A percentile compares a stretch with the other conserved stretches of the same genome.
phyloP scores from a whole-genome alignment of 2,888 invertebrate genomes.

The Limenitis camilla region DNA sequence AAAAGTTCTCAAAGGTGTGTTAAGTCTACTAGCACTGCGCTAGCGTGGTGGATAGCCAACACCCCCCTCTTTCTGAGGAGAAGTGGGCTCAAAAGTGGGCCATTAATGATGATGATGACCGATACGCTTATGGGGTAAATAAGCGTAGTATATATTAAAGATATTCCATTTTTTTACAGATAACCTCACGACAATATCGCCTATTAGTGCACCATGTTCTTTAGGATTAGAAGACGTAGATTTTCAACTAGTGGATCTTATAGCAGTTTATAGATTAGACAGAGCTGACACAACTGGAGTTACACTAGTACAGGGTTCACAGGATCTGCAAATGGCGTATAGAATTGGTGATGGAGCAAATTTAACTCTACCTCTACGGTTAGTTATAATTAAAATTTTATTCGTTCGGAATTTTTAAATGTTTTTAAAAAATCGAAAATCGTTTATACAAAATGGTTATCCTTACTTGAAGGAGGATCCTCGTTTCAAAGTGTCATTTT shows the following conservation, averaged over 20 bases:
- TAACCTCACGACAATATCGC: conserved; percentile 36
- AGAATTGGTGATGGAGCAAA: conserved; percentile 83
- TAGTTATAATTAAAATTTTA: conserved; percentile 29
- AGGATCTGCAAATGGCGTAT: conserved; percentile 85
- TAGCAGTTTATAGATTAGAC: conserved; percentile 84
- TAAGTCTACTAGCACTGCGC: too few relatives aligned
- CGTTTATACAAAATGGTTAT: too few relatives aligned
- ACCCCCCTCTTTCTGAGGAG: too few relatives aligned
- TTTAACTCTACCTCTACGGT: conserved; percentile 83
- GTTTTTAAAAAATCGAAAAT: too few relatives aligned
- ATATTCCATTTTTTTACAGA: conserved; percentile 35
- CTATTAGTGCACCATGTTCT: conserved; percentile 43
- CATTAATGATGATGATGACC: too few relatives aligned
- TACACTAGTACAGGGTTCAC: conserved; percentile 82
- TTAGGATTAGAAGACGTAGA: conserved; percentile 81
- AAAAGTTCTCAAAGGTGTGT: too few relatives aligned
- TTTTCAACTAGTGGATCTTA: conserved; percentile 86
- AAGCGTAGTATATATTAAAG: too few relatives aligned
- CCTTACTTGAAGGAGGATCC: too few relatives aligned
- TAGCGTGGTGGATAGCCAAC: too few relatives aligned
- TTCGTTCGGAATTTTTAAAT: too few relatives aligned
- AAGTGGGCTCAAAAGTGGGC: too few relatives aligned
- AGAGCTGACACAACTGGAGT: conserved; percentile 78
- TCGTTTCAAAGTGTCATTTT: too few relatives aligned
- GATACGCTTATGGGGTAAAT: background rate